phyloP scores from a whole-genome alignment of 2,888 invertebrate genomes.

The Hoplodrina blanda region DNA sequence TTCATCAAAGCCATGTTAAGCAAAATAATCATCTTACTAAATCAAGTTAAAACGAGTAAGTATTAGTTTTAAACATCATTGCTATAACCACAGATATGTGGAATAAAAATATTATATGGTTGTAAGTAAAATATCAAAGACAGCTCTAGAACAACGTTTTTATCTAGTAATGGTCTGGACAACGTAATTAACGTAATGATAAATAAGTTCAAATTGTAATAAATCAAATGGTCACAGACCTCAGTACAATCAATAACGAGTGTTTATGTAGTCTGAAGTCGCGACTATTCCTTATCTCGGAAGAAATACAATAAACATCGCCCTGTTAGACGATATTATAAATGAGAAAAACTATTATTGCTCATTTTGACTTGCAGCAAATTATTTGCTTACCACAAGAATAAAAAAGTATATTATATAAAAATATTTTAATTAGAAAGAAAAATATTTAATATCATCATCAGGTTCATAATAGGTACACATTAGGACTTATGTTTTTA shows the following conservation, averaged over 20 bases:
- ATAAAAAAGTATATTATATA: background rate
- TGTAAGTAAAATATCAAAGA: conserved; percentile 5
- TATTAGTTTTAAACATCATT: too few relatives aligned
- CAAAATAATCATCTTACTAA: too few relatives aligned
- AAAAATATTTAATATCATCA: background rate
- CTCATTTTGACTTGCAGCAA: background rate
- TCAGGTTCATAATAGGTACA: too few relatives aligned
- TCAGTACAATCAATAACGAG: conserved; percentile 53
- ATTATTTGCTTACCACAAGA: background rate
- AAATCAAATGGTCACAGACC: conserved; percentile 63
- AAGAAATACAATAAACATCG: conserved; percentile 54
- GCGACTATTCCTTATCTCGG: conserved; percentile 54
- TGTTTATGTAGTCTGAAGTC: conserved; percentile 54
- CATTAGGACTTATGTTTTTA: too few relatives aligned
- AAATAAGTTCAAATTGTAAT: conserved; percentile 44
- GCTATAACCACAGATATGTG: too few relatives aligned
- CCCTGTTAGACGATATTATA: conserved; percentile 11
- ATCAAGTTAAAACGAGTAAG: too few relatives aligned
- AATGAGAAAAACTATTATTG: conserved; percentile 19
- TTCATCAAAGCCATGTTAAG: too few relatives aligned
- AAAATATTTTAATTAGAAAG: background rate
- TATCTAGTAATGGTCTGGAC: conserved; percentile 11
- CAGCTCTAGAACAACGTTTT: conserved; percentile 1
- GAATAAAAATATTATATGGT: too few relatives aligned
- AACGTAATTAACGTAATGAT: conserved; percentile 31